These are phyloP conservation scores for Pogonomyrmex californicus DNA, from an alignment of 1,140 invertebrate genomes.

Conservation along the genomic window DNA sequence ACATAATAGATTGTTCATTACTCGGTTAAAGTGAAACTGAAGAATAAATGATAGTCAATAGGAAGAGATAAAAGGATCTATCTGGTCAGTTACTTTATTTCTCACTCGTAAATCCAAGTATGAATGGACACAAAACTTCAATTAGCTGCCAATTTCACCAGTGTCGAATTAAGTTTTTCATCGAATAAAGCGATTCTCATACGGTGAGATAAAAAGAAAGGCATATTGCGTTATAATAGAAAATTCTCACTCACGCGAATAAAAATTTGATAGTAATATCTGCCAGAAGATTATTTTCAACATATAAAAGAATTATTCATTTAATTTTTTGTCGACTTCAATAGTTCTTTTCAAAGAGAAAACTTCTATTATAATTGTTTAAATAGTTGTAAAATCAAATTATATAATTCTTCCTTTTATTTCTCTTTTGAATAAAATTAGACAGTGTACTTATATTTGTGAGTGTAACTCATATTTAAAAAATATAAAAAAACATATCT, in stretches of 20 bases:
- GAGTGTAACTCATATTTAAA: neutral
- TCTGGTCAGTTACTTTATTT: slow-evolving; percentile 39
- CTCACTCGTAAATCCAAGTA: slow-evolving; percentile 42
- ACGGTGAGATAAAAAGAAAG: neutral
- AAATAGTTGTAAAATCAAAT: slow-evolving; percentile 10
- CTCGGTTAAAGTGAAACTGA: slow-evolving; percentile 10
- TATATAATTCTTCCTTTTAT: neutral
- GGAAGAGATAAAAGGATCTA: slow-evolving; percentile 39
- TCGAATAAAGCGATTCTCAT: slow-evolving; percentile 1
- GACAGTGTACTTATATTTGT: too few species aligned
- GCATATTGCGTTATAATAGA: slow-evolving; percentile 9
- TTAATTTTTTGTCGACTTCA: neutral
- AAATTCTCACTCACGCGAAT: neutral
- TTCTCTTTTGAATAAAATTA: neutral
- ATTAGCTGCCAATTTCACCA: slow-evolving; percentile 44
- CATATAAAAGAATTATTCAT: slow-evolving; percentile 8
- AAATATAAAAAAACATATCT: neutral
- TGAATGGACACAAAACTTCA: slow-evolving; percentile 44
- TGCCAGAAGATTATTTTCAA: neutral
- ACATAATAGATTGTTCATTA: slow-evolving; percentile 33
- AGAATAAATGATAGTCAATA: slow-evolving; percentile 30
- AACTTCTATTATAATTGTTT: neutral
- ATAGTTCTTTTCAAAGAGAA: neutral
- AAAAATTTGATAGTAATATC: slow-evolving; percentile 9
- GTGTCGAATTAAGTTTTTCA: slow-evolving; percentile 22